phyloP scores from a whole-genome alignment of 2,888 invertebrate species.

The Cataglyphis livida region DNA sequence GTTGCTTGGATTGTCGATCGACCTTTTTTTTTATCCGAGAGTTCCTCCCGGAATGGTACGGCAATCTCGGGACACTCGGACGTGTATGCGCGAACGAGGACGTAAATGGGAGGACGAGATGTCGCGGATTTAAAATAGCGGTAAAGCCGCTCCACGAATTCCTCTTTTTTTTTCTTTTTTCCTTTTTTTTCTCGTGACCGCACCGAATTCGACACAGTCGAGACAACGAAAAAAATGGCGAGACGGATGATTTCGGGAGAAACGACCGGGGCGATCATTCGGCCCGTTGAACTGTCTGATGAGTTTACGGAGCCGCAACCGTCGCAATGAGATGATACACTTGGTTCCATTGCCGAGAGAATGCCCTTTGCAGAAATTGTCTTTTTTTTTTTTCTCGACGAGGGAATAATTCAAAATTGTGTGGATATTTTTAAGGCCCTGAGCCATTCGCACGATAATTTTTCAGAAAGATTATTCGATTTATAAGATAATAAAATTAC shows the following conservation, averaged over 20 bases:
- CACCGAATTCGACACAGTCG: constrained; percentile 53
- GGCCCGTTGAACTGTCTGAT: constrained; percentile 76
- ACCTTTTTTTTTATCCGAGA: constrained; percentile 4
- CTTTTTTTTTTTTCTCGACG: constrained; percentile 7
- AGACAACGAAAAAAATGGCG: constrained; percentile 56
- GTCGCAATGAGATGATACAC: constrained; percentile 25
- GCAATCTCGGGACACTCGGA: constrained; percentile 2
- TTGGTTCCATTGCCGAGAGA: not conserved
- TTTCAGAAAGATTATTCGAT: not conserved
- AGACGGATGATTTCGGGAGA: constrained; percentile 67
- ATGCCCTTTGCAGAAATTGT: constrained; percentile 10
- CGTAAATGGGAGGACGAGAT: not conserved
- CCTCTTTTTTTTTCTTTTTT: not conserved
- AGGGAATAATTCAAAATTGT: constrained; percentile 19
- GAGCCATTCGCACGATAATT: not conserved
- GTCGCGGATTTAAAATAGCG: constrained; percentile 45
- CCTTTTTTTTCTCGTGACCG: constrained; percentile 37
- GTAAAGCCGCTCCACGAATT: constrained; percentile 23
- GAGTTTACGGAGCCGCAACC: constrained; percentile 51
- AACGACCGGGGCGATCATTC: constrained; percentile 75
- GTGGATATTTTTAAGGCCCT: not conserved
- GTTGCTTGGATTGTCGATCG: constrained; percentile 13
- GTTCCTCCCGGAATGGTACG: not conserved
- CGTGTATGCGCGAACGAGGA: constrained; percentile 39
- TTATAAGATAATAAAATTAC: too few species aligned